phyloP scores from a whole-genome alignment of 1,140 invertebrate species.

The Aphaenogaster ashmeadi region DNA sequence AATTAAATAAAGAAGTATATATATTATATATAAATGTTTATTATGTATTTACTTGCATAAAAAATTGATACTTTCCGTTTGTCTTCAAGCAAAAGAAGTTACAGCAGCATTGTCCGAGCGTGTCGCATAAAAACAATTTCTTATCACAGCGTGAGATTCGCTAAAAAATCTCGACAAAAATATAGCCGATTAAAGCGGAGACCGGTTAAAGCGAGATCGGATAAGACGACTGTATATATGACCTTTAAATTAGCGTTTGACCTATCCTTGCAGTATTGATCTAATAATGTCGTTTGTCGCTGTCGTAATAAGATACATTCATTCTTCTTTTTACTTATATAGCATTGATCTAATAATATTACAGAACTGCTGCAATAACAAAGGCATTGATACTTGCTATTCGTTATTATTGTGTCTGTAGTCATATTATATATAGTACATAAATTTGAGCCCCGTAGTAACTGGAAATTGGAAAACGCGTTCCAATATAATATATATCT shows the following conservation, averaged over 20 bases:
- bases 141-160: too few relatives aligned
- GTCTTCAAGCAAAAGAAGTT: too few relatives aligned
- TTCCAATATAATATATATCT: not conserved
- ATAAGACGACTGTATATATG: not conserved
- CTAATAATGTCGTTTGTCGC: slow-evolving; percentile 37
- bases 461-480: not conserved
- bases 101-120: too few relatives aligned
- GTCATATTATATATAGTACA: not conserved
- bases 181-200: too few relatives aligned
- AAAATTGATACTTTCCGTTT: too few relatives aligned
- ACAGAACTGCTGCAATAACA: not conserved
- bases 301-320: not conserved
- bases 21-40: too few relatives aligned
- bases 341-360: slow-evolving; percentile 35
- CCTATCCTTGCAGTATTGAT: slow-evolving; percentile 31
- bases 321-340: not conserved
- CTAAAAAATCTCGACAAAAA: too few relatives aligned
- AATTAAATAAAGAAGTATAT: too few relatives aligned
- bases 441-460: not conserved
- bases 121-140: too few relatives aligned
- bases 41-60: too few relatives aligned
- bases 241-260: slow-evolving; percentile 42
- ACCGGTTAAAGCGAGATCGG: too few relatives aligned
- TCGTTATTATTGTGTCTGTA: too few relatives aligned
- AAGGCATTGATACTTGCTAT: not conserved